These are phyloP conservation scores for Novumbra hubbsi DNA, from an alignment of 2,797 vertebrate genomes.

Conservation along the genomic window DNA sequence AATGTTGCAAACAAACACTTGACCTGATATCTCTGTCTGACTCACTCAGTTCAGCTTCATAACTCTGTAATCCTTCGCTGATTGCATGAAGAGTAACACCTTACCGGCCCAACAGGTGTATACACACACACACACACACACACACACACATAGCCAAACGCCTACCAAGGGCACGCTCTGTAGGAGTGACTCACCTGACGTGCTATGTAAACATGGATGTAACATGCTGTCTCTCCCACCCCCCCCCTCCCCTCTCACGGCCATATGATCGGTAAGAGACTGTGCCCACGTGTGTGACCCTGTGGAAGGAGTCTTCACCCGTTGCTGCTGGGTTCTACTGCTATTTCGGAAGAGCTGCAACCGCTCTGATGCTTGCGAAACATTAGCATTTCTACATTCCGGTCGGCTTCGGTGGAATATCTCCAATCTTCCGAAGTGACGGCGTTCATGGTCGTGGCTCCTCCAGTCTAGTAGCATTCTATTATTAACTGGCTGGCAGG, in stretches of 20 bases:
- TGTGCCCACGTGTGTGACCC: slow-evolving; percentile 24
- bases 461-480: slow-evolving; percentile 48
- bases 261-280: slow-evolving; percentile 19
- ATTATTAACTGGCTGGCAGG: slow-evolving; percentile 63
- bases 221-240: slow-evolving; percentile 21
- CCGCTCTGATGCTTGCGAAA: not conserved
- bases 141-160: not conserved
- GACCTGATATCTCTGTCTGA: not conserved
- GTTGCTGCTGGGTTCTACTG: not conserved
- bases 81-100: not conserved
- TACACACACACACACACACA: not conserved
- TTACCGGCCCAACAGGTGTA: not conserved
- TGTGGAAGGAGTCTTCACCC: no score
- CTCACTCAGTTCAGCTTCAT: not conserved
- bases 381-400: not conserved
- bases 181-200: slow-evolving; percentile 18
- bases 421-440: not conserved
- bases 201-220: slow-evolving; percentile 51
- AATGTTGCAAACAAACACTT: slow-evolving; percentile 3
- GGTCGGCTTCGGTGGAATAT: not conserved
- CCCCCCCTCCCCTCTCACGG: slow-evolving; percentile 24
- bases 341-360: not conserved
- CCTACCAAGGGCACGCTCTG: slow-evolving; percentile 15
- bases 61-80: slow-evolving; percentile 4
- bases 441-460: slow-evolving; percentile 12